A percentile compares a stretch with the other conserved stretches of the same genome.
Evolutionary conservation across 2,113 vertebrate genomes (phyloP).

Genomic region (Xiphophorus maculatus): DNA sequence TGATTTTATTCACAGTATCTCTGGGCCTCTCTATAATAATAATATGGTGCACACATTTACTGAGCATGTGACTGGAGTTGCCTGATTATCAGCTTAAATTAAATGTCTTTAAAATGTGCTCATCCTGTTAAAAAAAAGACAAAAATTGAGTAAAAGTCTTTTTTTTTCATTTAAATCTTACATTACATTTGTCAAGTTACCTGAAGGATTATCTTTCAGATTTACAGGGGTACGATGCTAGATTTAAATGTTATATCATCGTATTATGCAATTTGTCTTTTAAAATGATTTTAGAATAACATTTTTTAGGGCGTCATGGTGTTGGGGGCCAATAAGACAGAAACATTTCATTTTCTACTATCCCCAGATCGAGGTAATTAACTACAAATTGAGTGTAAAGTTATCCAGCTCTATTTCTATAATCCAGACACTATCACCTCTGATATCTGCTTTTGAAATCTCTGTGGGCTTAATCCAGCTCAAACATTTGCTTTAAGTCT

Average conservation of each 20-base stretch:
- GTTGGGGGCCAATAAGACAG: neutral
- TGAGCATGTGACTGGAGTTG: neutral
- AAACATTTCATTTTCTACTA: neutral
- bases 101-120: no score
- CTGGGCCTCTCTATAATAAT: neutral
- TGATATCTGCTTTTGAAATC: slow-evolving; percentile 8
- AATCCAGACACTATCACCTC: neutral
- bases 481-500: neutral
- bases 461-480: slow-evolving; percentile 2
- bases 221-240: neutral
- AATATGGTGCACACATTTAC: neutral
- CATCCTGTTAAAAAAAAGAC: no score
- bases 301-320: neutral
- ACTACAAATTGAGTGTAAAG: neutral
- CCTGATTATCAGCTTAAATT: no score
- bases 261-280: neutral
- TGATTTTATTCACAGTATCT: neutral
- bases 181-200: neutral
- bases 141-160: no score
- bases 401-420: neutral
- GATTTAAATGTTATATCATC: no score
- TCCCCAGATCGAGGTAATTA: neutral
- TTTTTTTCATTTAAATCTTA: no score
- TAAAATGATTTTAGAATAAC: neutral
- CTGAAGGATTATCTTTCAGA: neutral